Conservation (phyloP, 2,113 vertebrate species). For the Caranx melampygus region DNA sequence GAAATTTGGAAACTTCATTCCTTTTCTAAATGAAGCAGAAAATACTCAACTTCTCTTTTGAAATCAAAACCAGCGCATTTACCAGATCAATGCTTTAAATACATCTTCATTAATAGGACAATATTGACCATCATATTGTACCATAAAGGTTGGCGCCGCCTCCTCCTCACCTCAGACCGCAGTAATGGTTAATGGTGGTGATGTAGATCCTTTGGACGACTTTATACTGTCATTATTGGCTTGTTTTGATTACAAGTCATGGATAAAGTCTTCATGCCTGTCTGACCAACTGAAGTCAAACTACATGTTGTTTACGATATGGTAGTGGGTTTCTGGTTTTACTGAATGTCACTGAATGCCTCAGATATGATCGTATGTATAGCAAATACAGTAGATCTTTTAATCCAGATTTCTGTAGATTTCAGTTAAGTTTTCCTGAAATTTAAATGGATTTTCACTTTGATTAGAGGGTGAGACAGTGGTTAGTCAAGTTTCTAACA, state of each 20-base stretch:
- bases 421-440: slow-evolving; percentile 12
- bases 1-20: neutral
- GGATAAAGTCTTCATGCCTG: slow-evolving; percentile 12
- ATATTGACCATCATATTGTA: slow-evolving; percentile 20
- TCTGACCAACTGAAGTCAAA: slow-evolving; percentile 26
- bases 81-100: neutral
- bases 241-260: slow-evolving; percentile 65
- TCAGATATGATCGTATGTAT: neutral
- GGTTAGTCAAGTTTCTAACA: slow-evolving; percentile 68
- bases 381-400: neutral
- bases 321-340: neutral
- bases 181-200: slow-evolving; percentile 28
- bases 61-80: neutral
- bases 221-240: slow-evolving; percentile 59
- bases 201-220: slow-evolving; percentile 40
- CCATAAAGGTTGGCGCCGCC: slow-evolving; percentile 32
- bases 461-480: slow-evolving; percentile 66
- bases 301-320: slow-evolving; percentile 15
- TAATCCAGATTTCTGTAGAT: slow-evolving; percentile 24
- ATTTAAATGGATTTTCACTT: slow-evolving; percentile 26
- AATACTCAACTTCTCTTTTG: neutral
- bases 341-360: neutral
- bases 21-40: neutral
- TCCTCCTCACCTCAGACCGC: slow-evolving; percentile 51
- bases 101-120: neutral